phyloP scores from a whole-genome alignment of 2,888 invertebrate species.

The Scrobipalpa costella region DNA sequence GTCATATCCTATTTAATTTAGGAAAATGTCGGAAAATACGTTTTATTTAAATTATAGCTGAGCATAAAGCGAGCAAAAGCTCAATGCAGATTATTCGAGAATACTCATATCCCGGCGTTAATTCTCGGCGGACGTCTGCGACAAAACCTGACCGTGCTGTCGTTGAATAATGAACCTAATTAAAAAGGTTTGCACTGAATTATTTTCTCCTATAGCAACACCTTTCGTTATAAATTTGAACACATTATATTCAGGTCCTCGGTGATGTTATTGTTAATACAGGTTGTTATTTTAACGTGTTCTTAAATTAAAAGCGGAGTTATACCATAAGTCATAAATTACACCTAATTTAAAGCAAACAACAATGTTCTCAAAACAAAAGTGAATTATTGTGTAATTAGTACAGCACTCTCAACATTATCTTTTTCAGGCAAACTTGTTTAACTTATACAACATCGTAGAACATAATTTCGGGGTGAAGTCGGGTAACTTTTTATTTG shows the following conservation, averaged over 20 bases:
- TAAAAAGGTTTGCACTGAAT: conserved; percentile 55
- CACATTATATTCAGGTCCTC: conserved; percentile 43
- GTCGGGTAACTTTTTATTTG: conserved; percentile 18
- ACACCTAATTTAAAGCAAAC: conserved; percentile 13
- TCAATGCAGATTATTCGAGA: conserved; percentile 26
- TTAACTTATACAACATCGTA: conserved; percentile 7
- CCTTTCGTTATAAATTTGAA: conserved; percentile 42
- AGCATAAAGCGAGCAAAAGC: conserved; percentile 21
- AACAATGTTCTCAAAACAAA: conserved; percentile 4
- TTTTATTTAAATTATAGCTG: conserved; percentile 21
- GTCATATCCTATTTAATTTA: background rate
- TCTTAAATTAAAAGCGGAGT: conserved; percentile 22
- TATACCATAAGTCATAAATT: background rate
- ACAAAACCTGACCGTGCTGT: conserved; percentile 40
- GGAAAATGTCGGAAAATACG: background rate
- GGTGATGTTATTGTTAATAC: conserved; percentile 46
- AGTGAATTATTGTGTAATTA: conserved; percentile 14
- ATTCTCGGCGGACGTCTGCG: conserved; percentile 31
- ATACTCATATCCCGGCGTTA: conserved; percentile 27
- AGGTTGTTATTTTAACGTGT: conserved; percentile 43
- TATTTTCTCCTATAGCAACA: conserved; percentile 44
- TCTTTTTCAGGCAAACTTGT: conserved; percentile 5
- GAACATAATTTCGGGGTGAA: conserved; percentile 11
- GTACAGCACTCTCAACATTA: conserved; percentile 4
- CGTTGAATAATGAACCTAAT: conserved; percentile 50